Evolutionary conservation across 2,888 invertebrate species (phyloP).

Genomic region (Achlya flavicornis): DNA sequence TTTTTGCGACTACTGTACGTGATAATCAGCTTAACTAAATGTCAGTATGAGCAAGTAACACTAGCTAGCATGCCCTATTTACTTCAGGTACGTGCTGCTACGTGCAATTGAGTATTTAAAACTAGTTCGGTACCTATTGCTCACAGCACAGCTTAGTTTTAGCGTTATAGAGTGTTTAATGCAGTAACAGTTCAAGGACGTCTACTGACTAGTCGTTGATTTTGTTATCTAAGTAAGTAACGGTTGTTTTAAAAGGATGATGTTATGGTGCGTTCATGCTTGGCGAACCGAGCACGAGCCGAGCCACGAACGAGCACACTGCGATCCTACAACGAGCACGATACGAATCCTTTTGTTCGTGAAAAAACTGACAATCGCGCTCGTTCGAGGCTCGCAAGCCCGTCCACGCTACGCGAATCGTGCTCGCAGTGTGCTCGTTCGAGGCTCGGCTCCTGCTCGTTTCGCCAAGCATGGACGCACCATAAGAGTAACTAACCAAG

Average conservation of each 20-base stretch:
- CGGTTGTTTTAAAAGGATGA: neutral
- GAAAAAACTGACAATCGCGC: too few species aligned
- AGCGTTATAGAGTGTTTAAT: constrained; percentile 6
- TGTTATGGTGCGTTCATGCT: too few species aligned
- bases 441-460: too few species aligned
- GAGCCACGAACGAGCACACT: too few species aligned
- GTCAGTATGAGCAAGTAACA: constrained; percentile 28
- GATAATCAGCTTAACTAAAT: constrained; percentile 11
- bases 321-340: too few species aligned
- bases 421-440: too few species aligned
- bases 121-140: constrained; percentile 20
- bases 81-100: constrained; percentile 35
- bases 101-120: constrained; percentile 32
- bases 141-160: constrained; percentile 1
- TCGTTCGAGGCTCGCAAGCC: too few species aligned
- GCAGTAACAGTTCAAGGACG: constrained; percentile 67
- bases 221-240: constrained; percentile 39
- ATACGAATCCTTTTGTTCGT: too few species aligned
- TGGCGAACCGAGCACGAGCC: too few species aligned
- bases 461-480: too few species aligned
- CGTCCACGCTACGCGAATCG: too few species aligned
- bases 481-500: too few species aligned
- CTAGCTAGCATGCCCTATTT: constrained; percentile 43
- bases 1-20: constrained; percentile 14
- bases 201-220: constrained; percentile 48